A percentile compares a stretch with the other conserved stretches of the same genome.
Conservation (phyloP, 2,113 vertebrate genomes). For the Gambusia holbrooki region DNA sequence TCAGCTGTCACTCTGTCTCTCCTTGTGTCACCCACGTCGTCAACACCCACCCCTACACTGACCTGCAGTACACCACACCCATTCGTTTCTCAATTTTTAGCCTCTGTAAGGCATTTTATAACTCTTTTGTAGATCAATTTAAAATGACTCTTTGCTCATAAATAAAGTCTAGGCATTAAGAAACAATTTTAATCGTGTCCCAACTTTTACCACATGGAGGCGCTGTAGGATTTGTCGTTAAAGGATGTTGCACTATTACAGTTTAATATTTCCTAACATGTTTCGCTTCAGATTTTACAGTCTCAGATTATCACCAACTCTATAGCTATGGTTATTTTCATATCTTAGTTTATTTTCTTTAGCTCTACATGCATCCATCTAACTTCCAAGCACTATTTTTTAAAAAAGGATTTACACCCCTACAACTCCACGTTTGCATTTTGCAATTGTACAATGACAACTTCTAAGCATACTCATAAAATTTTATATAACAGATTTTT, state of each 20-base stretch:
- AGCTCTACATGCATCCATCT: neutral
- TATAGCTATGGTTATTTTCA: neutral
- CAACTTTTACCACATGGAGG: slow-evolving; percentile 57
- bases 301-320: neutral
- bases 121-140: neutral
- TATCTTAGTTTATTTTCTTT: neutral
- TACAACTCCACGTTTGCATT: neutral
- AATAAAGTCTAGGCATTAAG: neutral
- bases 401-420: neutral
- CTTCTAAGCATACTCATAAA: too few species aligned
- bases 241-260: neutral
- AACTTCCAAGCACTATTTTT: neutral
- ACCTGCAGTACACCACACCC: neutral
- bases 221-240: slow-evolving; percentile 39
- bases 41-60: slow-evolving; percentile 19
- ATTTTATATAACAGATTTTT: too few species aligned
- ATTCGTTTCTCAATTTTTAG: neutral
- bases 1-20: slow-evolving; percentile 71
- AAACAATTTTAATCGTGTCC: neutral
- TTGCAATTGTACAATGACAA: neutral
- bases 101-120: slow-evolving; percentile 2
- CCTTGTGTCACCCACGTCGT: slow-evolving; percentile 43
- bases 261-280: neutral
- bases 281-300: neutral
- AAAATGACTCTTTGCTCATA: neutral